phyloP scores from a whole-genome alignment of 1,140 invertebrate genomes.

The Bombus affinis region DNA sequence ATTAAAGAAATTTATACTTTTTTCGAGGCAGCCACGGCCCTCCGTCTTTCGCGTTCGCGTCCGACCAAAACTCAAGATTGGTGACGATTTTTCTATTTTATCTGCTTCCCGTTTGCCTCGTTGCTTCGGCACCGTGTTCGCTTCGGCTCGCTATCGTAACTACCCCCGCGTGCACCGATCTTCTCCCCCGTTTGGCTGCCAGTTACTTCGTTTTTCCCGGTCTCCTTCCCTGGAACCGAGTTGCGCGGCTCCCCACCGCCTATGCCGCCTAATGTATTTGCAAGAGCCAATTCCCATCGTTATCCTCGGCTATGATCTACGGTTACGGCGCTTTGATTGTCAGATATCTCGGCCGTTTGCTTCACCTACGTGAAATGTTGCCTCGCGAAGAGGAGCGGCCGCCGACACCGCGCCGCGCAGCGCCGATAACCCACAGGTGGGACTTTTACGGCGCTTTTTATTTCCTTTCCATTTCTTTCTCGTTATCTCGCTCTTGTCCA shows the following conservation, averaged over 20 bases:
- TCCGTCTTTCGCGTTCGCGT: slow-evolving; percentile 35
- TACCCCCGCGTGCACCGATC: not conserved
- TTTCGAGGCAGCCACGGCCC: slow-evolving; percentile 59
- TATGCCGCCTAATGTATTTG: slow-evolving; percentile 80
- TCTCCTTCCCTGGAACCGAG: slow-evolving; percentile 23
- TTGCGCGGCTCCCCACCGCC: slow-evolving; percentile 59
- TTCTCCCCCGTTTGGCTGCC: not conserved
- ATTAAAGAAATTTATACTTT: slow-evolving; percentile 84
- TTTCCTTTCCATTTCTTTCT: not conserved
- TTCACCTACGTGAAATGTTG: slow-evolving; percentile 44
- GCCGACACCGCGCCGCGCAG: not conserved
- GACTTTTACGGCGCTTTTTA: slow-evolving; percentile 23
- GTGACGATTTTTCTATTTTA: slow-evolving; percentile 83
- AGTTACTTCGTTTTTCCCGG: not conserved
- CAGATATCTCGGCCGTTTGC: slow-evolving; percentile 76
- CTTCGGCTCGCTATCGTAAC: slow-evolving; percentile 46
- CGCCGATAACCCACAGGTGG: slow-evolving; percentile 50
- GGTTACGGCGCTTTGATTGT: slow-evolving; percentile 80
- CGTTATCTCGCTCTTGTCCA: not conserved
- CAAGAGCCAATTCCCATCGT: slow-evolving; percentile 80
- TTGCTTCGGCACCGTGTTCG: slow-evolving; percentile 20
- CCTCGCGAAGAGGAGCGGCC: slow-evolving; percentile 5
- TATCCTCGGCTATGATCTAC: slow-evolving; percentile 79
- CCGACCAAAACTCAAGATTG: slow-evolving; percentile 48
- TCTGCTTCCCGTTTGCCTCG: slow-evolving; percentile 72